Evolutionary conservation across 2,888 invertebrate species (phyloP).

Genomic region (Temnothorax unifasciatus): DNA sequence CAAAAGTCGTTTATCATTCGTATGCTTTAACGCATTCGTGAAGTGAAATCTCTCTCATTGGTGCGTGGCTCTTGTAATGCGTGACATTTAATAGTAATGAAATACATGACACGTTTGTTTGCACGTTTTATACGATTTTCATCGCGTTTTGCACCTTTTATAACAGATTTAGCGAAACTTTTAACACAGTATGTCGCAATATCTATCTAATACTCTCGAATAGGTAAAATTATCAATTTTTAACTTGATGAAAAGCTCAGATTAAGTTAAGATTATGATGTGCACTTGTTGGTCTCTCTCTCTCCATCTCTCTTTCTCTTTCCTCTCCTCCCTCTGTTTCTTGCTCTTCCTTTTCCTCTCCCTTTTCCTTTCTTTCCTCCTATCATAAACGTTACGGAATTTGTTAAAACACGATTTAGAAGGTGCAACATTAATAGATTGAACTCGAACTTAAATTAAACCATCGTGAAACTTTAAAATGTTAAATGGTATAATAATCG

Average conservation of each 20-base stretch:
- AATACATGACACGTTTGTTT: slow-evolving; percentile 1
- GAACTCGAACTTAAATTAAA: slow-evolving; percentile 39
- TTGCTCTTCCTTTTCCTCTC: background rate
- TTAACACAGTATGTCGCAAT: background rate
- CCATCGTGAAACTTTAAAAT: slow-evolving; percentile 30
- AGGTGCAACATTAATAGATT: slow-evolving; percentile 10
- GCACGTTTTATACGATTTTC: slow-evolving; percentile 18
- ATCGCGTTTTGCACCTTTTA: background rate
- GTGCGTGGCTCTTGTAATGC: slow-evolving; percentile 24
- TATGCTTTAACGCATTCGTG: slow-evolving; percentile 25
- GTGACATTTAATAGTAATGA: slow-evolving; percentile 46
- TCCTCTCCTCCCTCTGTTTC: too few relatives aligned
- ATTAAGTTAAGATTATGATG: background rate
- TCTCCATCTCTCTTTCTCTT: background rate
- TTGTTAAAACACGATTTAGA: slow-evolving; percentile 25
- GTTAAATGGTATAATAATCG: slow-evolving; percentile 12
- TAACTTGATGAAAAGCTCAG: background rate
- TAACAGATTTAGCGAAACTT: background rate
- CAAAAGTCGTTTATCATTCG: slow-evolving; percentile 42
- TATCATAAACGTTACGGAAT: background rate
- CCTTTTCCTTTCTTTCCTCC: background rate
- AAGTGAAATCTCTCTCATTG: slow-evolving; percentile 38
- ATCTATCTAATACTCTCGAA: background rate
- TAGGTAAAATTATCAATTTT: background rate
- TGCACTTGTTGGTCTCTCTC: background rate